Base-by-base conservation (phyloP, 2,113 vertebrate genomes). In the Cnemophilus loriae region DNA sequence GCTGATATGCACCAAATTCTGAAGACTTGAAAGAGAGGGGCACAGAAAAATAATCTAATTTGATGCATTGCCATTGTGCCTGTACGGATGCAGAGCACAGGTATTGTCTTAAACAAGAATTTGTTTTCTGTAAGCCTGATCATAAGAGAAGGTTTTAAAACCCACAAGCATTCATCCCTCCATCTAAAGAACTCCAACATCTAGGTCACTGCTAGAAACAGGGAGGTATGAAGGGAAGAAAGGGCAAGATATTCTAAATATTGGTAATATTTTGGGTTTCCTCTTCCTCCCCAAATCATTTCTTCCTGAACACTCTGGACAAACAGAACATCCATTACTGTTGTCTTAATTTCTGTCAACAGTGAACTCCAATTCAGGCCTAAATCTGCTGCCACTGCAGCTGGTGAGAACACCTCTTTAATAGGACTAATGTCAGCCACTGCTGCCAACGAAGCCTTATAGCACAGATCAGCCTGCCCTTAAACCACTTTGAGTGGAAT, bases 351-450 rank as follows among this genome's bases (percentile, higher is more conserved):
- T 87, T 82, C 53, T 76, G 47, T 30, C 46, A 82, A 44, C 10
- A 60, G 33, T 13, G 37, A 87, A 71, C 44, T 76, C 90, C 53
- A 73, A 39, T 10, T 41, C 8, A 52, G 19, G n/a, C 41, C 44
- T 42, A 71, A 55, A 81, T 30, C 30, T 56, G 41, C 78, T 44
- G n/a, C 21, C 87, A 26, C 59, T 35, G 41, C 30, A 53, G 49
- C 8, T 7, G 1, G 10, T n/a, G 60, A 82, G 44, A 70, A 16
- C 5, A 28, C 5, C 1, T 6, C 46, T 86, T 30, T 27, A 53
- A 55, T 0, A 61, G 37, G 20, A 46, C 16, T 4, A 24, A 49
- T 1, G 1, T 33, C 0, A 3, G n/a, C 11, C 67, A 12, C n/a
- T 30, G 59, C 37, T 79, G 50, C 55, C 11, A 6, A 24, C 0